These are phyloP conservation scores for Thripadectes ignobilis DNA, from an alignment of 2,797 vertebrate genomes.

Conservation along the genomic window DNA sequence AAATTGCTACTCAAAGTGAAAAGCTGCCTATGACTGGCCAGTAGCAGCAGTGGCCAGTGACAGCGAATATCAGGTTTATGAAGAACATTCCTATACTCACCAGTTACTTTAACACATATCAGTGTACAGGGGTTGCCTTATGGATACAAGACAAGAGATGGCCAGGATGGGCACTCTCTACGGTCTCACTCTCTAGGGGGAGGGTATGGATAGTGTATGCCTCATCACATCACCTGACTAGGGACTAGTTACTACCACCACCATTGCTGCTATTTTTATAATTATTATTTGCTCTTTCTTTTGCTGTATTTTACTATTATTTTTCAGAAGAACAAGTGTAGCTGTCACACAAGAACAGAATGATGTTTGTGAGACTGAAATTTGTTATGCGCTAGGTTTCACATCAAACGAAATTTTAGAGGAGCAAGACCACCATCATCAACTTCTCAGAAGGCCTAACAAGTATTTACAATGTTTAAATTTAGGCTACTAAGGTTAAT, in stretches of 20 bases:
- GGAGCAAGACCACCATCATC: background rate
- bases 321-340: background rate
- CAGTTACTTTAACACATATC: background rate
- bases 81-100: background rate
- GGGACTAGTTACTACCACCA: background rate
- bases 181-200: background rate
- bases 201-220: too few species aligned
- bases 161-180: background rate
- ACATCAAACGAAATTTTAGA: background rate
- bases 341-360: background rate
- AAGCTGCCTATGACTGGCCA: background rate
- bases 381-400: background rate
- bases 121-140: background rate
- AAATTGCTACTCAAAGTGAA: background rate
- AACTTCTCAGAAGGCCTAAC: background rate
- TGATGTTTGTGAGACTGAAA: background rate
- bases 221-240: background rate
- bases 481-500: background rate
- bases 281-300: background rate
- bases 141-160: fast-evolving
- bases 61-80: background rate
- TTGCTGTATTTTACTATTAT: background rate
- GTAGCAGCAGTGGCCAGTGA: background rate
- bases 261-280: background rate
- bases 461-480: background rate